Evolutionary conservation across 2,113 vertebrate species (phyloP), one percentile per base, ranked within the genome.

Genomic region (Syrmaticus mikado): DNA sequence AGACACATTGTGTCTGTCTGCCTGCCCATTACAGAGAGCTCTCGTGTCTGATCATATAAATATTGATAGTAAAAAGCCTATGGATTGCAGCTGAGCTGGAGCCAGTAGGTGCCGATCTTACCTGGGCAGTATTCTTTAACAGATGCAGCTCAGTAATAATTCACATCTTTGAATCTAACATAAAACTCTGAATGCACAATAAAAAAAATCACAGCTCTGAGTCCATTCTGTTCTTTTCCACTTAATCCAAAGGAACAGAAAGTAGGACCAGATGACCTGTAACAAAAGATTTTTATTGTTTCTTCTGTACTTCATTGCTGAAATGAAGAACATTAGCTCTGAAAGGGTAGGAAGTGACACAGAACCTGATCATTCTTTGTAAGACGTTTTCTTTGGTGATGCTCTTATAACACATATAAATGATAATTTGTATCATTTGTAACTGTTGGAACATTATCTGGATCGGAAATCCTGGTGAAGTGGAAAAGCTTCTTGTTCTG

Each of bases 61-160:
- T 74, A 88, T 2, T 38, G 34, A 77, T 88, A 82, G 65, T 52
- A 83, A 81, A 78, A 88, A 78, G 46, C 60, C 68, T 81, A 3
- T 82, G 82, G 87, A 78, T 77, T 91, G 66, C 87, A 80, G 58
- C 45, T 84, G 19, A 77, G 67, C 74, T 81, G 77, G 61, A 92
- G 70, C 83, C 83, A 82, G 77, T 10, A 60, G 82, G 67, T 91
- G 50, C 92, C 93, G 79, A 28, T 83, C 91, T 77, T 80, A 94
- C 94, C 75, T 87, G 82, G 82, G 34, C 50, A 80, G 6, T 55
- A 36, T 70, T 89, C 81, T 79, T 34, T 87, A 72, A 84, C 92
- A 93, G 89, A 66, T 82, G 89, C 80, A 89, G 57, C 41, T 91
- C 65, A 67, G 75, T 43, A 85, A 58, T 80, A 92, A 89, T 74